Evolutionary conservation across 2,797 vertebrate species (phyloP).

Genomic region (Phataginus tricuspis): DNA sequence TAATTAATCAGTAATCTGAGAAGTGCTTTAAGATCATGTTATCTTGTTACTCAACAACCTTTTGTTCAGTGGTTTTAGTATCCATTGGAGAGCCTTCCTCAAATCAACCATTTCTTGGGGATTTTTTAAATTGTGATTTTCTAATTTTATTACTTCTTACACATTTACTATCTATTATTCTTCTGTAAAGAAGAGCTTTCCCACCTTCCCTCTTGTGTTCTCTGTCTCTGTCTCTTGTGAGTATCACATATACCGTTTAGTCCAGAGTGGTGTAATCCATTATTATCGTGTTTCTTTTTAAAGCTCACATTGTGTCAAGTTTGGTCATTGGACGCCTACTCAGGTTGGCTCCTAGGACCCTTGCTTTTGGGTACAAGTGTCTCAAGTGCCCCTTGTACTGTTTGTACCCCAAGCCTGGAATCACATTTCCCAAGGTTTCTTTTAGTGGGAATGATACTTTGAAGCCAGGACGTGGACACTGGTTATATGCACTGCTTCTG

Average conservation of each 20-base stretch:
- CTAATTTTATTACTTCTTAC: slow-evolving; percentile 7
- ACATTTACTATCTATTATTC: background rate
- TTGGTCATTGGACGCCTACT: background rate
- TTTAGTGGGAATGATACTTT: background rate
- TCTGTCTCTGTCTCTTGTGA: background rate
- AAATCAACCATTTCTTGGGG: background rate
- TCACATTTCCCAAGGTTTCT: background rate
- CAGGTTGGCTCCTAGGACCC: background rate
- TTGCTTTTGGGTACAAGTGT: background rate
- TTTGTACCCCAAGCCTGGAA: background rate
- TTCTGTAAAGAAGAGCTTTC: background rate
- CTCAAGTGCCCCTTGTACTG: background rate
- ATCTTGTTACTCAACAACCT: background rate
- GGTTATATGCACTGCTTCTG: background rate
- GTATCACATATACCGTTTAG: background rate
- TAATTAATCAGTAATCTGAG: background rate
- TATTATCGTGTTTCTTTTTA: background rate
- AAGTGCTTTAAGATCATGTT: background rate
- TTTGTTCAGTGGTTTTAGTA: background rate
- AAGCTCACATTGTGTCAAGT: background rate
- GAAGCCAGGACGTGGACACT: background rate
- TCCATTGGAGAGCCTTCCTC: background rate
- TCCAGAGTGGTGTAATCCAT: background rate
- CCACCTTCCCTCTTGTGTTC: background rate
- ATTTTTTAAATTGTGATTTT: slow-evolving; percentile 6